Percentiles rank a stretch among this genome's conserved stretches.
Conservation (phyloP, 2,797 vertebrate species). For the Sternotherus odoratus region DNA sequence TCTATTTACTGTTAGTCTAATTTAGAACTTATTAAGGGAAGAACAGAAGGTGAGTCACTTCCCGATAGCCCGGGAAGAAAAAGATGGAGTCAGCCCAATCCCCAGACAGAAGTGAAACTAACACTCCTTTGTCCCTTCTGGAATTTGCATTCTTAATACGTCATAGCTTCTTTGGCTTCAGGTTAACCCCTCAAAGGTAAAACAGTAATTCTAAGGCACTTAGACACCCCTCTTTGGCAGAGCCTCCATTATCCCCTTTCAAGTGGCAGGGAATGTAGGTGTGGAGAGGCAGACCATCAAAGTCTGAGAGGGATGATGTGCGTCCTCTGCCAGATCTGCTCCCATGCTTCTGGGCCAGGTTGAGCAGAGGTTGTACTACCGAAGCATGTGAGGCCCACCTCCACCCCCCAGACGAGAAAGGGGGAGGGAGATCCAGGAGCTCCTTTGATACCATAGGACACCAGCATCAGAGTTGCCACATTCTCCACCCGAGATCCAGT, state of each 20-base stretch:
- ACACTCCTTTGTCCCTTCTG: too few relatives aligned
- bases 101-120: too few relatives aligned
- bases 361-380: background rate
- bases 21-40: too few relatives aligned
- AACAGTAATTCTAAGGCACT: too few relatives aligned
- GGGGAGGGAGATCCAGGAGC: background rate
- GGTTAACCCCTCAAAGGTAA: too few relatives aligned
- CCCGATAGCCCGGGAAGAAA: too few relatives aligned
- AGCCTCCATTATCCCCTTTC: background rate
- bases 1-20: too few relatives aligned
- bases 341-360: background rate
- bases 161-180: too few relatives aligned
- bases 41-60: too few relatives aligned
- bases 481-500: background rate
- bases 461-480: background rate
- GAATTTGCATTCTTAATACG: too few relatives aligned
- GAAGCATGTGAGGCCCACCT: background rate
- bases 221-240: background rate
- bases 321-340: background rate
- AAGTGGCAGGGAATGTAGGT: background rate
- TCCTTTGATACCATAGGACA: background rate
- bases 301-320: background rate
- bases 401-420: background rate
- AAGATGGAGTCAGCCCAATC: too few relatives aligned
- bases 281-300: fast-evolving